Base-by-base conservation (phyloP, 2,113 vertebrate genomes). In the Dipodomys merriami region DNA sequence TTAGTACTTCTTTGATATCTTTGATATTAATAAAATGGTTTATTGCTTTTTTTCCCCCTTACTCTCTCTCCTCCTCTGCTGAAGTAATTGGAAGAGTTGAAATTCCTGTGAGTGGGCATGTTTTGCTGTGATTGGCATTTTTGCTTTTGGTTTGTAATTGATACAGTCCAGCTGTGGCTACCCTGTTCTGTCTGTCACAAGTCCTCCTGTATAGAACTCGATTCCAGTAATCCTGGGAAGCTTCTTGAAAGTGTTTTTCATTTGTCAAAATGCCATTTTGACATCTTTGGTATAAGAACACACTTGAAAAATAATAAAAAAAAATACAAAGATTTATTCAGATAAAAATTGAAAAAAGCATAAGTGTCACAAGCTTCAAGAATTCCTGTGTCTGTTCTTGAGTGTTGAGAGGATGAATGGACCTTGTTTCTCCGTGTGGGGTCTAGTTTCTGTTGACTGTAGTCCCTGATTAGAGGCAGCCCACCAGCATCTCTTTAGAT, bases 211-310 rank as follows among this genome's bases (percentile, higher is more conserved):
- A 64, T 57, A 29, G 22, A 49, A 25, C 13, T 69, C 6, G 57
- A n/a, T 27, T 69, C 77, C 9, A 6, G 35, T n/a, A 65, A 23
- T 92, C 39, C 39, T 78, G 93, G 35, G 5, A 57, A 80, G 11
- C 67, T 74, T 16, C 82, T 71, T 90, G 71, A 39, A 81, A 49
- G 72, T 83, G 65, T 33, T 94, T 90, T 71, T 9, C 53, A 29
- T 82, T 77, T 95, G 44, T 80, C 71, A n/a, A 78, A 88, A 57
- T 94, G 73, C 23, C 10, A 25, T 77, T 95, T 90, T 81, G 83
- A 85, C 18, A 44, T 15, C 22, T 87, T 92, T 88, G 30, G 62
- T 9, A 5, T 64, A 27, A 72, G 30, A 57, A 57, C 13, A 13
- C 13, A 57, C 12, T 57, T 57, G 53, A 57, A 10, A 57, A 57